A percentile compares a stretch with the other conserved stretches of the same genome.
Evolutionary conservation across 1,140 invertebrate species (phyloP).

Genomic region (Phocides pigmalion): DNA sequence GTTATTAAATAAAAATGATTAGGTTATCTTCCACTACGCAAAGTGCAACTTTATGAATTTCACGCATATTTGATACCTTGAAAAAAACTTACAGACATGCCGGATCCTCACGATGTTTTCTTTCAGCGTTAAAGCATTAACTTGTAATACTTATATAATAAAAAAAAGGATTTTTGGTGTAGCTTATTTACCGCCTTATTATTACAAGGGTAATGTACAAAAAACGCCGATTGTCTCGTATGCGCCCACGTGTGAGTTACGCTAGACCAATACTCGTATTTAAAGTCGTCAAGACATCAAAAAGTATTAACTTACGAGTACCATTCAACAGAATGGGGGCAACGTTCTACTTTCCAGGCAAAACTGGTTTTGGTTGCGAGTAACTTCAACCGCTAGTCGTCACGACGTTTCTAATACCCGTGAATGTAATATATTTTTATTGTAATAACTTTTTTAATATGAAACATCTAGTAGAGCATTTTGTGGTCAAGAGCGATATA

Average conservation of each 20-base stretch:
- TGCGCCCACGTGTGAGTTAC: constrained; percentile 19
- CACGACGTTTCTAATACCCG: constrained; percentile 21
- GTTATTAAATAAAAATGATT: too few relatives aligned
- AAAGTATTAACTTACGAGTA: constrained; percentile 47
- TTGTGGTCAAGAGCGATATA: too few relatives aligned
- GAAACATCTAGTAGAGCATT: too few relatives aligned
- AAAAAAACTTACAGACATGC: too few relatives aligned
- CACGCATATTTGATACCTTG: too few relatives aligned
- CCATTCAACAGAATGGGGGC: constrained; percentile 64
- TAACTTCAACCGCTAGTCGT: constrained; percentile 43
- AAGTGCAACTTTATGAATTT: too few relatives aligned
- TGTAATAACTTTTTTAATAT: constrained; percentile 6
- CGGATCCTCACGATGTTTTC: too few relatives aligned
- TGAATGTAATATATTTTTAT: background rate
- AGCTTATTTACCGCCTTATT: too few relatives aligned
- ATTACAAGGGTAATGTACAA: background rate
- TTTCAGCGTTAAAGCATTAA: too few relatives aligned
- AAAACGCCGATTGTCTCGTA: background rate
- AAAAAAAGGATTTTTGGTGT: too few relatives aligned
- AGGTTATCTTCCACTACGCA: too few relatives aligned
- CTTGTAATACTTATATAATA: too few relatives aligned
- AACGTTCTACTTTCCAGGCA: constrained; percentile 65
- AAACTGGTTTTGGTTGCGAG: constrained; percentile 58
- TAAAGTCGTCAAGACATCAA: constrained; percentile 59
- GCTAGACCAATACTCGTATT: constrained; percentile 29